phyloP scores from a whole-genome alignment of 2,888 invertebrate species.

The Sminthurinus aureus region DNA sequence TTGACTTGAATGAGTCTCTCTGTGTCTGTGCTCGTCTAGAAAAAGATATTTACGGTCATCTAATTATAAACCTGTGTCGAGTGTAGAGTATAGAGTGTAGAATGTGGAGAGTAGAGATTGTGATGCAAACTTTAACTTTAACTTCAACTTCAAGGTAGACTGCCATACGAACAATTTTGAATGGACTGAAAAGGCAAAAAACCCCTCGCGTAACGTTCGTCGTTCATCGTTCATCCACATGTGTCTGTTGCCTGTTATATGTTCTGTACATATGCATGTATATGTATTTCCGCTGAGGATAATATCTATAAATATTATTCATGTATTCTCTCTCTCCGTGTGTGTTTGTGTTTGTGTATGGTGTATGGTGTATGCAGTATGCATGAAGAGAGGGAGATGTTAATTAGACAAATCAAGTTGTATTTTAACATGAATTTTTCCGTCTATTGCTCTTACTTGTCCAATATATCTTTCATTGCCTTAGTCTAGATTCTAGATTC shows the following conservation, averaged over 20 bases:
- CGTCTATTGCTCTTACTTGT: too few species aligned
- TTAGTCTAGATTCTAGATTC: neutral
- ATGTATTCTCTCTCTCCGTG: too few species aligned
- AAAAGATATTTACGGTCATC: conserved; percentile 41
- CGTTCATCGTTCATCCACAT: conserved; percentile 21
- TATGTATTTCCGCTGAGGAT: neutral
- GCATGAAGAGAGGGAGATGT: conserved; percentile 28
- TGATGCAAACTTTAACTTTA: conserved; percentile 8
- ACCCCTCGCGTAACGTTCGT: conserved; percentile 2
- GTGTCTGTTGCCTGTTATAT: neutral
- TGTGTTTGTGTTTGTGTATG: neutral
- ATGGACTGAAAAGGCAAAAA: neutral
- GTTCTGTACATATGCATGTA: conserved; percentile 4
- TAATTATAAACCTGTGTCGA: conserved; percentile 40
- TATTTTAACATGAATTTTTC: conserved; percentile 3
- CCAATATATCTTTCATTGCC: too few species aligned
- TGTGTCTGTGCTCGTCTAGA: conserved; percentile 17
- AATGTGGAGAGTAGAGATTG: neutral
- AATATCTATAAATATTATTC: too few species aligned
- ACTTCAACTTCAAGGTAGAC: conserved; percentile 35
- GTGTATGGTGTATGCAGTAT: neutral
- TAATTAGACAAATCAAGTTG: conserved; percentile 41
- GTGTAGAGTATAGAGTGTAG: conserved; percentile 10
- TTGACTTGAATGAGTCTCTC: conserved; percentile 14
- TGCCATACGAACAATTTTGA: conserved; percentile 17